Conservation (phyloP, 2,113 vertebrate species). For the Oceanites oceanicus region DNA sequence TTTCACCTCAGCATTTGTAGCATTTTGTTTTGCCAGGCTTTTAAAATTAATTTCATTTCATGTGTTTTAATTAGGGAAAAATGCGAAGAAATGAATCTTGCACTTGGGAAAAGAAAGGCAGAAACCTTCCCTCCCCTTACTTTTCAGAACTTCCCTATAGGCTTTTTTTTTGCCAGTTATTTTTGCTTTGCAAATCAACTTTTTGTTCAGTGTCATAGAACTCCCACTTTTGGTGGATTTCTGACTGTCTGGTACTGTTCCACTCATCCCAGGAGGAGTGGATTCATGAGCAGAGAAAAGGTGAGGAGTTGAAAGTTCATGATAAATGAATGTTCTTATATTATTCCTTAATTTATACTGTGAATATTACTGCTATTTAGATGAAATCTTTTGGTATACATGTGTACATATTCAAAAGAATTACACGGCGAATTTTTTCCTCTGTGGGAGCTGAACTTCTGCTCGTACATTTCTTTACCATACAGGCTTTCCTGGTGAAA, state of each 20-base stretch:
- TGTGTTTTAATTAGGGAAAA: background rate
- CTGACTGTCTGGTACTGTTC: background rate
- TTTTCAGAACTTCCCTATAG: background rate
- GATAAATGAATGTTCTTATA: background rate
- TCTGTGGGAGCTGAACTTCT: background rate
- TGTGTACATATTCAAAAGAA: background rate
- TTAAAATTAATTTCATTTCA: background rate
- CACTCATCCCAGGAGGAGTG: background rate
- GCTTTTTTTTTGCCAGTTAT: background rate
- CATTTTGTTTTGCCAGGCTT: background rate
- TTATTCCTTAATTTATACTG: background rate
- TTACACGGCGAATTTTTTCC: background rate
- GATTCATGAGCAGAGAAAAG: background rate
- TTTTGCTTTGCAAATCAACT: background rate
- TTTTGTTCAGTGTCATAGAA: background rate
- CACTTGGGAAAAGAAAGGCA: background rate
- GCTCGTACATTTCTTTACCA: background rate
- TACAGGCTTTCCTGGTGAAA: background rate
- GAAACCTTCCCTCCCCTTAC: background rate
- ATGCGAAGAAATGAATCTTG: background rate
- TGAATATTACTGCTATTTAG: background rate
- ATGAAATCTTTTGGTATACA: background rate
- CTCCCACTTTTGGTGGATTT: background rate
- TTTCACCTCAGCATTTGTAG: background rate
- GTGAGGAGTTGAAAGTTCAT: constrained; percentile 1